Conservation (phyloP, 2,113 vertebrate species). For the Macquaria ambigua region DNA sequence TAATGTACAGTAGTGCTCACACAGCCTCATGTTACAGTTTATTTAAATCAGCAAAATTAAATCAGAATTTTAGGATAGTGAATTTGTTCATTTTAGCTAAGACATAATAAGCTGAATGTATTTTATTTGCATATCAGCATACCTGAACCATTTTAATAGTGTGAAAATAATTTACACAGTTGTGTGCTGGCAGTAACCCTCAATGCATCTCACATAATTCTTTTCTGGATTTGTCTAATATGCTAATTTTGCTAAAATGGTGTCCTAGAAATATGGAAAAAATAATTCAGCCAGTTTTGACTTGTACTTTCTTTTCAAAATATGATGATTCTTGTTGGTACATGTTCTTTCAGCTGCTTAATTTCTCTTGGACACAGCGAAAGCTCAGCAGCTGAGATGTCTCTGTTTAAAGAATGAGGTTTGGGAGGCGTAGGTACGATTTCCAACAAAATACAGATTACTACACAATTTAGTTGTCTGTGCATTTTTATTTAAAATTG, state of each 20-base stretch:
- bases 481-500: conserved; percentile 15
- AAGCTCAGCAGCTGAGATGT: conserved; percentile 6
- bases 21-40: neutral
- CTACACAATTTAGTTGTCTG: neutral
- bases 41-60: neutral
- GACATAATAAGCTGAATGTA: neutral
- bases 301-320: neutral
- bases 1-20: neutral
- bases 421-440: neutral
- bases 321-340: neutral
- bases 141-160: neutral
- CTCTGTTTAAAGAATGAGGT: conserved; percentile 13
- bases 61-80: neutral
- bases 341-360: neutral
- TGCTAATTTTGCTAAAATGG: neutral
- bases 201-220: neutral
- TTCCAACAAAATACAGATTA: neutral
- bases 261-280: neutral
- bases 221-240: neutral
- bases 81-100: neutral
- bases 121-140: conserved; percentile 6
- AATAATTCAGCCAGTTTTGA: neutral
- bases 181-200: neutral
- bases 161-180: neutral
- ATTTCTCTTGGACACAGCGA: conserved; percentile 3